Base-by-base conservation (phyloP, 2,888 invertebrate species). In the Caenorhabditis sp. region DNA sequence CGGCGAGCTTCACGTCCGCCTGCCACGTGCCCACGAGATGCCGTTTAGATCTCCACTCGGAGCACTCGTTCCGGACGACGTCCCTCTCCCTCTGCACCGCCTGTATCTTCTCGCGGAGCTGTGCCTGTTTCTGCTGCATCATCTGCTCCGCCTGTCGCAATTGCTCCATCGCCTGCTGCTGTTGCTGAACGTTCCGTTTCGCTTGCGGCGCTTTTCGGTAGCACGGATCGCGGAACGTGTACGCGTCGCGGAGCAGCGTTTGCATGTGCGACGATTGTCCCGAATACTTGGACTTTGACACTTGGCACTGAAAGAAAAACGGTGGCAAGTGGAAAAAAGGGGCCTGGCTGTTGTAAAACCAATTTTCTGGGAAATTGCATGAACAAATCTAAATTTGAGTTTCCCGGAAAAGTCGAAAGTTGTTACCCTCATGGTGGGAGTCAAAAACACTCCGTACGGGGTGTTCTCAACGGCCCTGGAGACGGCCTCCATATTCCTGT, bases 221-320 rank as follows among this genome's bases (percentile, higher is more conserved):
- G 26, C 17, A 37, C 11, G 7, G 11, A 2, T 63, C 56, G 0
- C 17, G 13, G 46, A 56, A 72, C 2, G 20, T 24, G 2, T 13
- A 3, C 0, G 46, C 11, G 22, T 37, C 46, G 20, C 74, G 52
- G 32, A 68, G 26, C 7, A 27, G 22, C 9, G 68, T 27, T 39
- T 71, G 70, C 13, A 63, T 24, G 20, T 71, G 70, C 8, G 77
- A 35, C 20, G 26, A 26, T 15, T 70, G 61, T 6, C 59, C 55
- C 3, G 78, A 71, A 46, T 81, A 81, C 30, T 50, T 55, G 0
- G 81, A 81, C 11, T 20, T 26, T 9, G 58, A 41, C 8, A 56
- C 8, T 46, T 63, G 50, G 8, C 39, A 37, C 78, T 79, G 43
- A 56, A 22, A 35, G 26, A 17, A 2, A 24, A 4, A 5, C 15